phyloP scores from a whole-genome alignment of 1,140 invertebrate species.

The Lepidurus packardi region DNA sequence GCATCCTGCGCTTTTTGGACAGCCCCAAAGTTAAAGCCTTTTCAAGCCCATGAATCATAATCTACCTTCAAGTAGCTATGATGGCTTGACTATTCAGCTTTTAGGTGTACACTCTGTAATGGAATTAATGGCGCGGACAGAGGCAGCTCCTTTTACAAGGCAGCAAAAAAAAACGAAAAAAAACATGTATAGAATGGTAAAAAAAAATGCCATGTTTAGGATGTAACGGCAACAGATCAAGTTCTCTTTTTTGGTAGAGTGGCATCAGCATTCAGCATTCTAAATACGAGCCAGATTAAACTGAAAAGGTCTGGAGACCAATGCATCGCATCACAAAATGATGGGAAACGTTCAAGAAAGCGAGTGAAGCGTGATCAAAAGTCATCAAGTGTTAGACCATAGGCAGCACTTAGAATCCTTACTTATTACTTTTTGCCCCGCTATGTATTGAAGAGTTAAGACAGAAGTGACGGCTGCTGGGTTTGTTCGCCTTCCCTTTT shows the following conservation, averaged over 20 bases:
- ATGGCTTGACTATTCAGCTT: not conserved
- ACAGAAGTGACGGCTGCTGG: not conserved
- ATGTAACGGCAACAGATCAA: conserved; percentile 10
- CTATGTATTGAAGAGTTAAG: not conserved
- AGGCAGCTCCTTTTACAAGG: not conserved
- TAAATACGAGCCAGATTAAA: conserved; percentile 3
- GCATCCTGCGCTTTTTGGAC: conserved; percentile 9
- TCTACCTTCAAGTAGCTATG: conserved; percentile 21
- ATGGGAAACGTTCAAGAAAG: not conserved
- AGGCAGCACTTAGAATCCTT: not conserved
- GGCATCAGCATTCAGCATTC: not conserved
- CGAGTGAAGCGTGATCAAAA: conserved; percentile 1
- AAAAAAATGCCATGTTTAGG: conserved; percentile 11
- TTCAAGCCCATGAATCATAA: conserved; percentile 9
- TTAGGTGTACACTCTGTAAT: not conserved
- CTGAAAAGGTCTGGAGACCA: not conserved
- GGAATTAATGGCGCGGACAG: conserved; percentile 14
- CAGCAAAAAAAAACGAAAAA: not conserved
- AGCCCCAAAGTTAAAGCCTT: not conserved
- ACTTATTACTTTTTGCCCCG: not conserved
- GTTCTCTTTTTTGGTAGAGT: not conserved
- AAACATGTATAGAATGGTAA: not conserved
- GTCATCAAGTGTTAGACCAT: conserved; percentile 1
- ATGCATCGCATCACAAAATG: not conserved
- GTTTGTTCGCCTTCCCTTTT: not conserved